Percentiles rank a stretch among this genome's conserved stretches.
These are phyloP conservation scores for Apostichopus parvimensis DNA, from an alignment of 35 echinoderm and acorn worm genomes.

Conservation along the genomic window DNA sequence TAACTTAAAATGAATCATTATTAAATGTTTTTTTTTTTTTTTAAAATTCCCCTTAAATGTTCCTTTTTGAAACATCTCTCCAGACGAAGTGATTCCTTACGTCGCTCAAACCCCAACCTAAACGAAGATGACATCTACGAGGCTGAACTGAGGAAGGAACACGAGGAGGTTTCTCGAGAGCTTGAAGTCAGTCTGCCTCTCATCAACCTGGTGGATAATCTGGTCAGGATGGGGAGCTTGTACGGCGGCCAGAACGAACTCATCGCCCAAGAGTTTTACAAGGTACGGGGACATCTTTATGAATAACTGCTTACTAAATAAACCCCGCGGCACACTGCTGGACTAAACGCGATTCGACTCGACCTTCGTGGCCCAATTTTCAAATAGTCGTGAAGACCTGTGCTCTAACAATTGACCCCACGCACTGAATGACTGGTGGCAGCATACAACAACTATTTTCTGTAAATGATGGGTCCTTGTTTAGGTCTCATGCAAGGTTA, in stretches of 20 bases:
- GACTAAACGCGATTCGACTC: too few species aligned
- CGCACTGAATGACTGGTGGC: too few species aligned
- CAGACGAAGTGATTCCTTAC: conserved; percentile 55
- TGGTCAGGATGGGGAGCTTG: conserved; percentile 90
- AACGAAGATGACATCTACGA: conserved; percentile 81
- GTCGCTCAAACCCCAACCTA: conserved; percentile 63
- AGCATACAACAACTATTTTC: too few species aligned
- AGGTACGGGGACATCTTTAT: conserved; percentile 24
- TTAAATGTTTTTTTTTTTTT: too few species aligned
- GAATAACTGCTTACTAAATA: background rate
- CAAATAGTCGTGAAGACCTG: too few species aligned
- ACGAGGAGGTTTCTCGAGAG: conserved; percentile 72
- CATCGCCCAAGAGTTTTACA: conserved; percentile 90
- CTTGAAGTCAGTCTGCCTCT: conserved; percentile 86
- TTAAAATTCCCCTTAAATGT: too few species aligned
- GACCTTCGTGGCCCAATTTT: too few species aligned
- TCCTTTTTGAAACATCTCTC: background rate
- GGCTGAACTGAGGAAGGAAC: conserved; percentile 69
- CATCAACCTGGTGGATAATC: conserved; percentile 89
- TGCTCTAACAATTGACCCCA: too few species aligned
- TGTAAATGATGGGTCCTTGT: too few species aligned
- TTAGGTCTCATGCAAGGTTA: too few species aligned
- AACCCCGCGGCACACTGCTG: too few species aligned
- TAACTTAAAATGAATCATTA: too few species aligned
- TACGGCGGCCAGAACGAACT: conserved; percentile 94